Percentiles rank a stretch among this genome's conserved stretches.
phyloP scores from a whole-genome alignment of 1,140 invertebrate species.

The Drusus annulatus region DNA sequence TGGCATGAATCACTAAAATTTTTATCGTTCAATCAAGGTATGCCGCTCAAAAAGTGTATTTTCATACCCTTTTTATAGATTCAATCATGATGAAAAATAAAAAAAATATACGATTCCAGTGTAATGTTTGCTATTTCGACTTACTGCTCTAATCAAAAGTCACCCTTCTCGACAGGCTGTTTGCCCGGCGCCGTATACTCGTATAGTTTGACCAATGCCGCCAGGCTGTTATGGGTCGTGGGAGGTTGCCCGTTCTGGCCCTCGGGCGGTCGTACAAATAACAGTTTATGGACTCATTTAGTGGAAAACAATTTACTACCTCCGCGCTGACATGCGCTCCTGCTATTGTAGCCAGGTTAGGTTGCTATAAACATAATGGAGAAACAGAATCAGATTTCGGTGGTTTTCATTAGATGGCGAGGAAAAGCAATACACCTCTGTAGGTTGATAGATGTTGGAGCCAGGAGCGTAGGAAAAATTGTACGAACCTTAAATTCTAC shows the following conservation, averaged over 20 bases:
- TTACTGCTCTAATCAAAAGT: constrained; percentile 52
- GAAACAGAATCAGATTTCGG: no score
- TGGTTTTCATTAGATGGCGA: neutral
- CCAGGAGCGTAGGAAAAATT: no score
- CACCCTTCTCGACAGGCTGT: constrained; percentile 29
- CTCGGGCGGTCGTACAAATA: constrained; percentile 51
- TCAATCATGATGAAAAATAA: constrained; percentile 25
- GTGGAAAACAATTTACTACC: constrained; percentile 58
- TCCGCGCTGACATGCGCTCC: constrained; percentile 48
- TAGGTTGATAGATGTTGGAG: no score
- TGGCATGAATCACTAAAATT: no score
- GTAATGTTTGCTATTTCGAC: constrained; percentile 42
- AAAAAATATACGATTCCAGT: constrained; percentile 27
- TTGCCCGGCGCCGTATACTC: constrained; percentile 23
- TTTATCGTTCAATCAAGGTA: no score
- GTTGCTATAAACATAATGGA: no score
- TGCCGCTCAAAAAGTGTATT: no score
- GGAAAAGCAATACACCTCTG: neutral
- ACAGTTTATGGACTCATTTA: constrained; percentile 60
- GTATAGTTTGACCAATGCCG: constrained; percentile 52
- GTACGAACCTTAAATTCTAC: no score
- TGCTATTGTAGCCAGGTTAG: constrained; percentile 7
- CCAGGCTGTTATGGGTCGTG: constrained; percentile 39
- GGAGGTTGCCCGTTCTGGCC: constrained; percentile 26
- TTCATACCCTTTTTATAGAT: neutral